Conservation (phyloP, 1,140 invertebrate genomes). For the Hycleus phaleratus region DNA sequence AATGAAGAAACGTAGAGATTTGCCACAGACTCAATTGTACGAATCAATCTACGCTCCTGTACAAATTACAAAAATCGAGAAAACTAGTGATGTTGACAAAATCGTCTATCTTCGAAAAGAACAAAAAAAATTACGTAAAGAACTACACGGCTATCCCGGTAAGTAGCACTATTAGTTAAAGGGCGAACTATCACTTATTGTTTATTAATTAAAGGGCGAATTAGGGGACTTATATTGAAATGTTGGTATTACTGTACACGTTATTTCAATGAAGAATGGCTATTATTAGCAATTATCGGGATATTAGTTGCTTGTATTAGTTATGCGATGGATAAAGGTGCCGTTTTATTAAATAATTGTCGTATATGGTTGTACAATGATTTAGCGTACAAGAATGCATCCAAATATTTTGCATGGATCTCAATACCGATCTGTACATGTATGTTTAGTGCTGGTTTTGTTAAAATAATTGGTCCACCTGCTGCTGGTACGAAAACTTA, state of each 20-base stretch:
- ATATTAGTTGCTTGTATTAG: constrained; percentile 91
- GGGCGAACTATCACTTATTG: constrained; percentile 18
- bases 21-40: neutral
- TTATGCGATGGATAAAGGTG: constrained; percentile 91
- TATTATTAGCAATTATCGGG: constrained; percentile 88
- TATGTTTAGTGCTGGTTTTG: constrained; percentile 88
- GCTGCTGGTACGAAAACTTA: constrained; percentile 64
- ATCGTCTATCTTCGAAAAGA: neutral
- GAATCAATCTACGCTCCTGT: constrained; percentile 2
- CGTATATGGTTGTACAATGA: constrained; percentile 86
- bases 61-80: neutral
- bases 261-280: constrained; percentile 93
- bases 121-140: constrained; percentile 5
- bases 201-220: constrained; percentile 3
- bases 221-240: constrained; percentile 43
- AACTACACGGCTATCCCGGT: neutral
- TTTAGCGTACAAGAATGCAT: constrained; percentile 64
- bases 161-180: neutral
- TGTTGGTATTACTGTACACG: constrained; percentile 57
- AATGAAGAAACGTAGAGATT: constrained; percentile 9
- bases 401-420: constrained; percentile 90
- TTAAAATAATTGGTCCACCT: constrained; percentile 87
- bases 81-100: neutral
- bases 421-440: constrained; percentile 80
- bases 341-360: constrained; percentile 60